Percentiles rank a stretch among this genome's conserved stretches.
Conservation (phyloP, 2,113 vertebrate species). For the Semicossyphus pulcher region DNA sequence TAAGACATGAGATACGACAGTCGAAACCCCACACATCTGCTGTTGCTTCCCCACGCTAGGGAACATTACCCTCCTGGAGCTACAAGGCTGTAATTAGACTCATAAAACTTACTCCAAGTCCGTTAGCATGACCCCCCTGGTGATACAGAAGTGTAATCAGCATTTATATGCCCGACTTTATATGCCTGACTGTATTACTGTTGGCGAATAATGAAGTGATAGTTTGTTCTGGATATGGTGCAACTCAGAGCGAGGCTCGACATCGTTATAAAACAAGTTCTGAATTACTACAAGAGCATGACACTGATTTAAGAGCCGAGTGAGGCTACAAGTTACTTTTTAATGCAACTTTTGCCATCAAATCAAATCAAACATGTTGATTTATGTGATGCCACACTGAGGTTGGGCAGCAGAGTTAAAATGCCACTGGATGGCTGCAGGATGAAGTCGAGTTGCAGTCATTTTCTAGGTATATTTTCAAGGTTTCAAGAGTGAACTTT, state of each 20-base stretch:
- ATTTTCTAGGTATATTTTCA: neutral
- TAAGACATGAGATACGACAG: conserved; percentile 73
- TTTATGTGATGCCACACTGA: neutral
- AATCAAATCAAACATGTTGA: neutral
- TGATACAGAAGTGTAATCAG: conserved; percentile 81
- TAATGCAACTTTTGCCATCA: conserved; percentile 2
- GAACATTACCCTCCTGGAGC: conserved; percentile 68
- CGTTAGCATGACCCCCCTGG: conserved; percentile 61
- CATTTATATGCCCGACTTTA: conserved; percentile 72
- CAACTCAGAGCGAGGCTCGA: conserved; percentile 20
- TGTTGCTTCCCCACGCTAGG: conserved; percentile 64
- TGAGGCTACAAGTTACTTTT: neutral
- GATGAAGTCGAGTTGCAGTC: neutral
- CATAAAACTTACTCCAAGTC: conserved; percentile 67
- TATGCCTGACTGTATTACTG: conserved; percentile 33
- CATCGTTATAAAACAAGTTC: conserved; percentile 32
- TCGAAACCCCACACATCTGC: conserved; percentile 77
- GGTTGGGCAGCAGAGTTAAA: neutral
- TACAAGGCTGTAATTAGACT: conserved; percentile 62
- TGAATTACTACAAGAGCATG: conserved; percentile 7
- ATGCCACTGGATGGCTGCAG: neutral
- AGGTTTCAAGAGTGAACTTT: neutral
- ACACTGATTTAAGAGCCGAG: conserved; percentile 18
- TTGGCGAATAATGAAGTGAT: conserved; percentile 82
- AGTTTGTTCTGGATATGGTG: conserved; percentile 37